Evolutionary conservation across 2,797 vertebrate species (phyloP).

Genomic region (Argyrosomus regius): DNA sequence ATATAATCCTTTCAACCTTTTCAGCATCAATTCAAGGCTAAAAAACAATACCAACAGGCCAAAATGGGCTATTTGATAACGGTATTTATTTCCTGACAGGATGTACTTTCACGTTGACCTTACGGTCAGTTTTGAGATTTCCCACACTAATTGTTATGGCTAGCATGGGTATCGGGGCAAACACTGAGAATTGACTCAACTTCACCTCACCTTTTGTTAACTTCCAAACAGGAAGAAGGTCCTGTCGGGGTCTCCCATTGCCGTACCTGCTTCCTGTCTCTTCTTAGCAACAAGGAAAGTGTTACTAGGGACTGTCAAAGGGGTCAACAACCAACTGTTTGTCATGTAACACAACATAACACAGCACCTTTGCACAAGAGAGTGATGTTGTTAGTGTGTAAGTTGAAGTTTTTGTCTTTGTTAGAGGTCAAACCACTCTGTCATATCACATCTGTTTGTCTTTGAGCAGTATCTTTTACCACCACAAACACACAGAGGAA

Average conservation of each 20-base stretch:
- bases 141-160: conserved; percentile 16
- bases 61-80: neutral
- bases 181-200: conserved; percentile 11
- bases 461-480: neutral
- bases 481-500: neutral
- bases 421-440: neutral
- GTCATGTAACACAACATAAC: conserved; percentile 3
- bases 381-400: conserved; percentile 1
- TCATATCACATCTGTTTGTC: neutral
- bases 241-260: conserved; percentile 3
- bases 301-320: conserved; percentile 14
- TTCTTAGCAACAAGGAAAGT: conserved; percentile 36
- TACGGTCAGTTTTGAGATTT: conserved; percentile 19
- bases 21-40: neutral
- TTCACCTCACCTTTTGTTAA: conserved; percentile 24
- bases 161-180: neutral
- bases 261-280: conserved; percentile 47
- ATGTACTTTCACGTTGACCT: conserved; percentile 16
- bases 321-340: conserved; percentile 26
- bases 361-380: neutral
- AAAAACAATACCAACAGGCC: conserved; percentile 7
- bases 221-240: conserved; percentile 54
- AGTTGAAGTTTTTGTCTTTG: neutral
- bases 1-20: neutral
- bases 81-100: conserved; percentile 9